Conservation (phyloP, 2,113 vertebrate species). For the Isichthys henryi region DNA sequence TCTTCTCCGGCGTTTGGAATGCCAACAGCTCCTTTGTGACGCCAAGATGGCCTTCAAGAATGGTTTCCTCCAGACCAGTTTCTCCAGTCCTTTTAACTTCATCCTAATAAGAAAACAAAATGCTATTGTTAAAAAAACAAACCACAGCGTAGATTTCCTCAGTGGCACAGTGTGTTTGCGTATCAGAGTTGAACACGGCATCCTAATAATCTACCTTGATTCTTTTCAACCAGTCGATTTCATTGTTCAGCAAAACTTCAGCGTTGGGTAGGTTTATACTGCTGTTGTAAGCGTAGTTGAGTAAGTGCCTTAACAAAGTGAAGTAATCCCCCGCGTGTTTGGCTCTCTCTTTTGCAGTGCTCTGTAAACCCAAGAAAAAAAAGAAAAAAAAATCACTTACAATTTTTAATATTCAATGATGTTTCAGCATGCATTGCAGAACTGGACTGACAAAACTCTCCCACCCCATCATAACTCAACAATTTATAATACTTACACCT, state of each 20-base stretch:
- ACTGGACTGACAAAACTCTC: background rate
- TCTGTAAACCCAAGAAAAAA: conserved; percentile 54
- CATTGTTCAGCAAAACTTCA: conserved; percentile 98
- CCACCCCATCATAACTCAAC: background rate
- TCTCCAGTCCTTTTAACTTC: conserved; percentile 95
- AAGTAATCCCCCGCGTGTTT: conserved; percentile 98
- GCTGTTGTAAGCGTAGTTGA: conserved; percentile 98
- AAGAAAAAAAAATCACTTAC: background rate
- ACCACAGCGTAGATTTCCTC: background rate
- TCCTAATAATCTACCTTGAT: conserved; percentile 74
- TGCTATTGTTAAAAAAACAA: background rate
- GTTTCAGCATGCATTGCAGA: background rate
- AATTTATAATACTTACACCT: conserved; percentile 65
- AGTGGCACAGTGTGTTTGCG: background rate
- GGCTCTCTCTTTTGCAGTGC: conserved; percentile 92
- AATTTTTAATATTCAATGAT: background rate
- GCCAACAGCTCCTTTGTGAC: conserved; percentile 95
- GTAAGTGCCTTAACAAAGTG: conserved; percentile 86
- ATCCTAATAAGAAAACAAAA: conserved; percentile 55
- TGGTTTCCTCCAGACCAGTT: conserved; percentile 93
- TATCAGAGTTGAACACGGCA: background rate
- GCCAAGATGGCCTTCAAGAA: conserved; percentile 93
- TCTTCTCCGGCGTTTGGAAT: conserved; percentile 96
- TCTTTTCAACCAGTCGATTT: conserved; percentile 98
- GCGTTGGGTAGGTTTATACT: conserved; percentile 98